Conservation (phyloP, 2,797 vertebrate species). For the Nyctibius grandis region DNA sequence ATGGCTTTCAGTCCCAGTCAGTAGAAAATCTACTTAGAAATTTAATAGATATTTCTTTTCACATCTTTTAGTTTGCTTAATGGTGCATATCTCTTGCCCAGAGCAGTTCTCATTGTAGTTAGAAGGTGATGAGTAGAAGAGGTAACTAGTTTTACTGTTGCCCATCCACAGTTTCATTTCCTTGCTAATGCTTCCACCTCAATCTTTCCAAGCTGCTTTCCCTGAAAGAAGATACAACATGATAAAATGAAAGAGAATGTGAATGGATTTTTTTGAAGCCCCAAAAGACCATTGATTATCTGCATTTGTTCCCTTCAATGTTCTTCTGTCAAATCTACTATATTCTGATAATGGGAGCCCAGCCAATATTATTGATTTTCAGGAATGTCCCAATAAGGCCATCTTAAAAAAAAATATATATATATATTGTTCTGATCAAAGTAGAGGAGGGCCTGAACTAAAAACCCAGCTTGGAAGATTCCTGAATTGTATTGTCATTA, state of each 20-base stretch:
- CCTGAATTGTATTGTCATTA: not conserved
- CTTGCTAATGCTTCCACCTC: not conserved
- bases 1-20: not conserved
- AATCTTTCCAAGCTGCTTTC: not conserved
- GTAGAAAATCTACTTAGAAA: conserved; percentile 15
- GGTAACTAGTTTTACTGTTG: not conserved
- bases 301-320: not conserved
- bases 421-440: not conserved
- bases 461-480: not conserved
- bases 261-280: not conserved
- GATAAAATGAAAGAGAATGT: not conserved
- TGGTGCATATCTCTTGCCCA: not conserved
- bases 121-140: not conserved
- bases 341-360: not conserved
- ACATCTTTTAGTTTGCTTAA: not conserved
- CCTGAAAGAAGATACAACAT: not conserved
- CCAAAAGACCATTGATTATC: not conserved
- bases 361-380: not conserved
- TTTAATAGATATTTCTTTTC: not conserved
- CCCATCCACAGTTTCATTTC: not conserved
- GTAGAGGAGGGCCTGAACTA: not conserved
- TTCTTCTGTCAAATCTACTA: not conserved
- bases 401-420: not conserved
- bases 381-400: not conserved
- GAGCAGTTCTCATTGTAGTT: not conserved